A percentile compares a stretch with the other conserved stretches of the same genome.
phyloP scores from a whole-genome alignment of 2,797 vertebrate genomes.

The Gila robusta region DNA sequence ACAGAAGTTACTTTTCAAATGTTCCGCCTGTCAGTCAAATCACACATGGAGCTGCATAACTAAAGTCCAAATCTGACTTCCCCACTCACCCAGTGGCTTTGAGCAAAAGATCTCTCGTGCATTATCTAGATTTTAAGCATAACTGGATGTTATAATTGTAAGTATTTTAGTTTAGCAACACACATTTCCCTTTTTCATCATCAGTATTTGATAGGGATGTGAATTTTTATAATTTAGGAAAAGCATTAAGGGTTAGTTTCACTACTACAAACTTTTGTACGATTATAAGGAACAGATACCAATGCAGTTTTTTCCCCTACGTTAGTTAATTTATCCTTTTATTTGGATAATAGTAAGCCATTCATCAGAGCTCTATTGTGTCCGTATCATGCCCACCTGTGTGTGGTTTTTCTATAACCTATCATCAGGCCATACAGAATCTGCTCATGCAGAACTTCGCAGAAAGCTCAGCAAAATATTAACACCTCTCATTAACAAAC shows the following conservation, averaged over 20 bases:
- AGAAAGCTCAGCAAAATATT: not conserved
- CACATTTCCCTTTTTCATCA: not conserved
- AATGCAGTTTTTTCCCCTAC: not conserved
- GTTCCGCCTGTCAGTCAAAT: slow-evolving; percentile 23
- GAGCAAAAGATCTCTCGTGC: not conserved
- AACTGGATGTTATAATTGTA: not conserved
- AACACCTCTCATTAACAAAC: slow-evolving; percentile 1
- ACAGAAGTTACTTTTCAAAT: slow-evolving; percentile 3
- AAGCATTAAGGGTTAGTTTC: not conserved
- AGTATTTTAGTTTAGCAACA: not conserved
- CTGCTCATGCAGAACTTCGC: not conserved
- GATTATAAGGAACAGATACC: not conserved
- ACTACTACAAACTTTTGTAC: not conserved
- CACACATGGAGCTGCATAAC: slow-evolving; percentile 2
- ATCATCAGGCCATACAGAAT: slow-evolving; percentile 7
- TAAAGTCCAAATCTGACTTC: slow-evolving; percentile 3
- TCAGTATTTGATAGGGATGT: not conserved
- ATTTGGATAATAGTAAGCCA: not conserved
- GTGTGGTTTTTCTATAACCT: not conserved
- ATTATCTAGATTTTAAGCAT: not conserved
- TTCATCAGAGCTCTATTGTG: slow-evolving; percentile 6
- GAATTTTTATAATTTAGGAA: slow-evolving; percentile 6
- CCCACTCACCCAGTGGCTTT: not conserved
- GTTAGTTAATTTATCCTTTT: not conserved
- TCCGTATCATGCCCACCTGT: not conserved